These are phyloP conservation scores for Ceyx melanurus DNA, from an alignment of 2,113 vertebrate genomes.

Conservation along the genomic window DNA sequence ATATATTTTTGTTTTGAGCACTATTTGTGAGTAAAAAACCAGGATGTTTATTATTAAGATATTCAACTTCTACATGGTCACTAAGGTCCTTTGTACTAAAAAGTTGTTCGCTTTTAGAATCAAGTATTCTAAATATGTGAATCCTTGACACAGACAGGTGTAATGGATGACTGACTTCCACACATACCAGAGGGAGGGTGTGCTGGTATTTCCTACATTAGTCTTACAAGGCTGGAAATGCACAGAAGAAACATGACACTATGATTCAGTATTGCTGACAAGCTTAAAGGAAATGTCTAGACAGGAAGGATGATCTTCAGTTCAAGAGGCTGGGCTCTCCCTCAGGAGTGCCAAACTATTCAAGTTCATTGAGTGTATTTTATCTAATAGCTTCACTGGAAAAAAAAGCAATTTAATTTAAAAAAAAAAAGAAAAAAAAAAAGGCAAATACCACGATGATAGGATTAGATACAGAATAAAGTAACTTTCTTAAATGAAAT, in stretches of 20 bases:
- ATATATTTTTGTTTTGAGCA: neutral
- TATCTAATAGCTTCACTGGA: neutral
- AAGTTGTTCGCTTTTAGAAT: neutral
- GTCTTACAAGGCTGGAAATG: neutral
- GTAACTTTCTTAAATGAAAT: neutral
- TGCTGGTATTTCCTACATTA: neutral
- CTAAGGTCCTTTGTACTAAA: neutral
- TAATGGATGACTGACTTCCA: neutral
- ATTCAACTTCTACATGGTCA: neutral
- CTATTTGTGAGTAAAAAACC: neutral
- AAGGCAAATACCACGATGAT: neutral
- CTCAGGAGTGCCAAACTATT: neutral
- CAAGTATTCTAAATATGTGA: neutral
- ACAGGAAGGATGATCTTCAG: neutral
- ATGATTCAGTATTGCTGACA: neutral
- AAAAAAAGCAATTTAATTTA: neutral
- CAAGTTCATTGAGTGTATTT: neutral
- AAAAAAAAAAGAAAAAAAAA: neutral
- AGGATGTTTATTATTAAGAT: neutral
- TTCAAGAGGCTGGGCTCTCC: neutral
- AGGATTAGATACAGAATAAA: neutral
- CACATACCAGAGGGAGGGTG: neutral
- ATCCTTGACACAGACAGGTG: neutral
- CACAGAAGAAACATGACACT: neutral
- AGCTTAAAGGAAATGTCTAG: neutral